Conservation (phyloP, 2,888 invertebrate species). For the Xestoiulus laeticollis region DNA sequence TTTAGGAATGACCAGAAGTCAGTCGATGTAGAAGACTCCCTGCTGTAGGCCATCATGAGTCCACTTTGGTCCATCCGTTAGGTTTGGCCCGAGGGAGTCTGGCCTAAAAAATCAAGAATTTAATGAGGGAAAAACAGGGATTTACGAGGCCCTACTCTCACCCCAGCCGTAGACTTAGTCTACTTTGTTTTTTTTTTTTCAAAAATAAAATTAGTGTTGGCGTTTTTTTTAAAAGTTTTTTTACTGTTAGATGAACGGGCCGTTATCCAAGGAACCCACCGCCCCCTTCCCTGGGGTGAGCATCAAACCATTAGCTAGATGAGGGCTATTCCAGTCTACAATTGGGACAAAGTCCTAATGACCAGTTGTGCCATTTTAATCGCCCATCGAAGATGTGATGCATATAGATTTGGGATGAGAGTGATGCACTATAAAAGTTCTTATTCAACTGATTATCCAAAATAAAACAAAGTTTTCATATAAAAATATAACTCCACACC, state of each 20-base stretch:
- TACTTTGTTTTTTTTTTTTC: background rate
- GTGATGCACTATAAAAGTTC: no score
- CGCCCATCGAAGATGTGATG: background rate
- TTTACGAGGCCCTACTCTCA: constrained; percentile 7
- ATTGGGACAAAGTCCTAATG: constrained; percentile 5
- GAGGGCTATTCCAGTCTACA: background rate
- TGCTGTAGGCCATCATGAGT: background rate
- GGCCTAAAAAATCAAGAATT: background rate
- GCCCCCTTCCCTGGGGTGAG: background rate
- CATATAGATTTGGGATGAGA: no score
- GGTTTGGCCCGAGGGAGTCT: background rate
- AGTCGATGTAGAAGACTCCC: background rate
- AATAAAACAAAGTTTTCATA: no score
- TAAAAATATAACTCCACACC: no score
- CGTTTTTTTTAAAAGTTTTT: background rate
- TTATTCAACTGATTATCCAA: no score
- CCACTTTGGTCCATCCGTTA: constrained; percentile 16
- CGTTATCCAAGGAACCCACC: background rate
- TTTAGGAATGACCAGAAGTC: constrained; percentile 13
- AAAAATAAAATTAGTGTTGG: constrained; percentile 13
- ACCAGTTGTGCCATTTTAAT: background rate
- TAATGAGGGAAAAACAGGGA: background rate
- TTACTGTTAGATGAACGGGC: background rate
- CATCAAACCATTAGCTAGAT: background rate
- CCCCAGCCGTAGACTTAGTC: constrained; percentile 8